Conservation (phyloP, 2,113 vertebrate species). For the Nycticorax nycticorax region DNA sequence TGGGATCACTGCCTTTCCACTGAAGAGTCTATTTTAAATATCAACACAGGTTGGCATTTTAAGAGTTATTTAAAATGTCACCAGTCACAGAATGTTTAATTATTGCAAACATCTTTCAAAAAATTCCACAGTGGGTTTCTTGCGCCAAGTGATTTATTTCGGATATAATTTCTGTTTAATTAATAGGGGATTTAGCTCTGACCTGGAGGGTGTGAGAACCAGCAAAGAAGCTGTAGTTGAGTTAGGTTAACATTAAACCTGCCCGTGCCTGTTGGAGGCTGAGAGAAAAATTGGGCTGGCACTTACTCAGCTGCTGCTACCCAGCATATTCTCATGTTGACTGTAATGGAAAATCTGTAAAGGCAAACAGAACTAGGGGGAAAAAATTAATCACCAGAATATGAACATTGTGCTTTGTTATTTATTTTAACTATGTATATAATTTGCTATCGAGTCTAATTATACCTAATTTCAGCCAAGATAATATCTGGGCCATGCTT, state of each 20-base stretch:
- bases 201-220: slow-evolving; percentile 76
- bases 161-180: slow-evolving; percentile 82
- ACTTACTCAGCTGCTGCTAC: slow-evolving; percentile 35
- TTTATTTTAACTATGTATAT: slow-evolving; percentile 58
- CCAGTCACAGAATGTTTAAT: slow-evolving; percentile 78
- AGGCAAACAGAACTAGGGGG: slow-evolving; percentile 33
- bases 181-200: slow-evolving; percentile 79
- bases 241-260: slow-evolving; percentile 61
- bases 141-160: slow-evolving; percentile 74
- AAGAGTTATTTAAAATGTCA: slow-evolving; percentile 80
- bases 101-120: slow-evolving; percentile 77
- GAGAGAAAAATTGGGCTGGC: neutral
- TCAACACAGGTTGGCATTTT: slow-evolving; percentile 69
- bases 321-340: slow-evolving; percentile 13
- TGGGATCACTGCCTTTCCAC: slow-evolving; percentile 27
- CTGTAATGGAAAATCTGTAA: slow-evolving; percentile 37
- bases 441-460: slow-evolving; percentile 46
- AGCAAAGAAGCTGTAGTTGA: slow-evolving; percentile 56
- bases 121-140: slow-evolving; percentile 75
- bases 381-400: slow-evolving; percentile 14
- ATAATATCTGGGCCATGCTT: slow-evolving; percentile 17
- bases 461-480: slow-evolving; percentile 49
- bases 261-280: slow-evolving; percentile 57
- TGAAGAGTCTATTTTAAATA: slow-evolving; percentile 62
- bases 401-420: slow-evolving; percentile 32